phyloP scores from a whole-genome alignment of 64 coral and sea anemone species.

The Montipora cactus region DNA sequence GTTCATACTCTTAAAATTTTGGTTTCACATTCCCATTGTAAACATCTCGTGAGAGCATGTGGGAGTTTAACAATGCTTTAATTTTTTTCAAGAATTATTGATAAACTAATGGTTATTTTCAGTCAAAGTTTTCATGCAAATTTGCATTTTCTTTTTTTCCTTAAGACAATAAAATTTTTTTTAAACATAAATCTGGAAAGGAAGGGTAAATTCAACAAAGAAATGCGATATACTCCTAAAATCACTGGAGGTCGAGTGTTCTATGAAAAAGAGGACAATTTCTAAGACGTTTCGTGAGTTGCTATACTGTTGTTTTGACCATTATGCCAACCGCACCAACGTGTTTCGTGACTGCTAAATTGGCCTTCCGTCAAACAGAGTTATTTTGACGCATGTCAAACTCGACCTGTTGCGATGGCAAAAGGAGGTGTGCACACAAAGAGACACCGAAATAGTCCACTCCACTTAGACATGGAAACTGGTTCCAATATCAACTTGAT shows the following conservation, averaged over 20 bases:
- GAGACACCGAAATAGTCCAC: not conserved
- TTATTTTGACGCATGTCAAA: constrained; percentile 49
- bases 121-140: not conserved
- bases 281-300: constrained; percentile 43
- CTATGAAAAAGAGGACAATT: not conserved
- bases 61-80: constrained; percentile 30
- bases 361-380: constrained; percentile 39
- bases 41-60: not conserved
- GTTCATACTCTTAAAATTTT: not conserved
- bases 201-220: constrained; percentile 6
- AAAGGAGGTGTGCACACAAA: constrained; percentile 10
- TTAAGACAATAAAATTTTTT: not conserved
- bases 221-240: not conserved
- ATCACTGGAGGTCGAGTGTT: not conserved
- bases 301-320: constrained; percentile 50
- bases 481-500: constrained; percentile 10
- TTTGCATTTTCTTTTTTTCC: not conserved
- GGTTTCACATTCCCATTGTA: not conserved
- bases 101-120: constrained; percentile 36
- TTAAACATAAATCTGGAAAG: not conserved
- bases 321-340: constrained; percentile 15
- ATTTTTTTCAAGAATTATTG: constrained; percentile 40
- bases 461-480: constrained; percentile 34
- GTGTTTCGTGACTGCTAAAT: constrained; percentile 58
- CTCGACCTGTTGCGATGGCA: constrained; percentile 19